Percentiles rank a stretch among this genome's conserved stretches.
phyloP scores from a whole-genome alignment of 1,140 invertebrate species.

The Zaprionus taronus region DNA sequence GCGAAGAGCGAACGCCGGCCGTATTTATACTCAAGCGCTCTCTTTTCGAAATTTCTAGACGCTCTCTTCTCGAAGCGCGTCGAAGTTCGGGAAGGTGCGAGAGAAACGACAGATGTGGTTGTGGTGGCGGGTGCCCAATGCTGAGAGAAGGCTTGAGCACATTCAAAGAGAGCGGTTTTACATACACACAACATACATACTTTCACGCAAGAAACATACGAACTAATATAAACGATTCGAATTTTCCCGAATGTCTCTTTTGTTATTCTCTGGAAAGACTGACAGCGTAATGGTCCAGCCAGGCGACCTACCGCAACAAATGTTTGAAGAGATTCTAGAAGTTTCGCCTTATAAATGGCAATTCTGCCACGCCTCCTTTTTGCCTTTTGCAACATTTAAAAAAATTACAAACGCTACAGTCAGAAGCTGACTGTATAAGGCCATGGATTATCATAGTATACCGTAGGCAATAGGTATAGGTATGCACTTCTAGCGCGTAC shows the following conservation, averaged over 20 bases:
- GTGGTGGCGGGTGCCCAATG: neutral
- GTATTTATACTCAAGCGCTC: conserved; percentile 67
- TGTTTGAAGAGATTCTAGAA: conserved; percentile 4
- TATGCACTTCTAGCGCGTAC: too few relatives aligned
- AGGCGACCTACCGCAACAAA: neutral
- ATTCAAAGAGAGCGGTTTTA: neutral
- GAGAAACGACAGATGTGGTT: conserved; percentile 2
- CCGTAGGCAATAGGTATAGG: too few relatives aligned
- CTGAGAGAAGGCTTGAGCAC: neutral
- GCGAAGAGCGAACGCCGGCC: conserved; percentile 42
- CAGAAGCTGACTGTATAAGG: too few relatives aligned
- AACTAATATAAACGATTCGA: neutral
- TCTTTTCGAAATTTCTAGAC: conserved; percentile 60
- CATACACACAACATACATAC: neutral
- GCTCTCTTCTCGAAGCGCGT: conserved; percentile 48
- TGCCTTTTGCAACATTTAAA: too few relatives aligned
- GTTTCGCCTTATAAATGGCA: neutral
- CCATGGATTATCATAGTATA: too few relatives aligned
- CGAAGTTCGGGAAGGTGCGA: conserved; percentile 17
- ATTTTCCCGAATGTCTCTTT: conserved; percentile 8
- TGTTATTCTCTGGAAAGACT: conserved; percentile 4
- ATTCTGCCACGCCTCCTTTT: too few relatives aligned
- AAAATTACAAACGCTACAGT: too few relatives aligned
- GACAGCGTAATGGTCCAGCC: too few relatives aligned
- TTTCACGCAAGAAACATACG: too few relatives aligned